Base-by-base conservation (phyloP, 1,140 invertebrate species). In the Lutraria rhynchaena region DNA sequence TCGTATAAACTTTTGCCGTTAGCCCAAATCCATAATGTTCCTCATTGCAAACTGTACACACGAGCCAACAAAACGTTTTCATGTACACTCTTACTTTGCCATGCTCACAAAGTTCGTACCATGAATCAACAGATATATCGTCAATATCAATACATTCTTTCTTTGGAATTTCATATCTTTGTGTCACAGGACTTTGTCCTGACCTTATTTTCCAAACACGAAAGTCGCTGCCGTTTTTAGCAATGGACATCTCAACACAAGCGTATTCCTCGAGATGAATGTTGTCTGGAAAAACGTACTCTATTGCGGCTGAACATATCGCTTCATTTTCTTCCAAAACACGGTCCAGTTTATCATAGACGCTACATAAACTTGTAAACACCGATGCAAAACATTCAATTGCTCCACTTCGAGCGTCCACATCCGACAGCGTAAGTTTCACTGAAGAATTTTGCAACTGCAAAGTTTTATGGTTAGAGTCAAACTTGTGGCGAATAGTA, bases 171-270 rank as follows among this genome's bases (percentile, higher is more conserved):
- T 57, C 55, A 11, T 57, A 22, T 57, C 55, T 22, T 2, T 27
- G 2, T 5, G 3, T 3, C n/a, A 29, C 11, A 3, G 7, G 27
- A 3, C 55, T 29, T 27, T 57, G 55, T 11, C 31, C 55, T 3
- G 55, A 57, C 4, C 5, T 57, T 11, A 57, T 27, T 57, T 27
- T 57, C 55, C 55, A 57, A 1, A 57, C 55, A 57, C 31, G 55
- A 3, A 57, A 57, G 22, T 57, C 55, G 27, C 31, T 57, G 17
- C 55, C 55, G 2, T 17, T 57, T 19, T 29, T 9, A 4, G 24
- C 55, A 4, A 57, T 17, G 3, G 9, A 5, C 55, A 57, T 57
- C 7, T 27, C 55, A 27, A 57, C n/a, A 17, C 55, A 57, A 3
- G 55, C 55, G 17, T 29, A 57, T 17, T 57, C 3, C 11, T 57